Base-by-base conservation (phyloP, 2,113 vertebrate species). In the Semicossyphus pulcher region DNA sequence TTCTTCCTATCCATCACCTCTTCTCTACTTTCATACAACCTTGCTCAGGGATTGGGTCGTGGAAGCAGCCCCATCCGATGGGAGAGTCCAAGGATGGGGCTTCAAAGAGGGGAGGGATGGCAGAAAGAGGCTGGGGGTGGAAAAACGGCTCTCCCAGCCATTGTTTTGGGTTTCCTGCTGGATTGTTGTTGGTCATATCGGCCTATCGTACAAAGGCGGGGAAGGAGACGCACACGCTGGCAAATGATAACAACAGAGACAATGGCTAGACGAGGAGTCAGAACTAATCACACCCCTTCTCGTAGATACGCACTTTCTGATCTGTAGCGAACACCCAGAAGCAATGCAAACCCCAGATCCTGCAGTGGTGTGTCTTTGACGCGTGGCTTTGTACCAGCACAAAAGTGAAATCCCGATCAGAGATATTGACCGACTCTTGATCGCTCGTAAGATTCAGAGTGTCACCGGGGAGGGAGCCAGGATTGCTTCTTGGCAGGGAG, bases 141-240 rank as follows among this genome's bases (percentile, higher is more conserved):
- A 78, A 48, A 51, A 80, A 48, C 3, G 54, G 39, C 68, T 69
- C 64, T 54, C 45, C 23, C 15, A 39, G 64, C 41, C 39, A 87
- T 81, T 91, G 88, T 90, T 82, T 72, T 64, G 51, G 0, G 65
- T 74, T 90, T 91, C 80, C 90, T 90, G 84, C 52, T 37, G 23
- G 32, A 41, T 61, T 84, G 80, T 81, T 85, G 86, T 72, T 31
- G 47, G 81, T 76, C 76, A 83, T 42, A 29, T 26, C 51, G 71
- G 59, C 34, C 32, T 7, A 29, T 68, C 21, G 37, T n/a, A 64
- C 66, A 84, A 68, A 70, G 34, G 29, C 59, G 10, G 58, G 64
- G 60, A 78, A 68, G 49, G 25, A 52, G 31, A 64, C 4, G 39
- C 51, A n/a, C 72, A 69, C 20, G 52, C 70, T 69, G 75, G 78